Evolutionary conservation across 2,888 invertebrate species (phyloP), one percentile per base, ranked within the genome.

Genomic region (Chaetogeoica ovagalla): DNA sequence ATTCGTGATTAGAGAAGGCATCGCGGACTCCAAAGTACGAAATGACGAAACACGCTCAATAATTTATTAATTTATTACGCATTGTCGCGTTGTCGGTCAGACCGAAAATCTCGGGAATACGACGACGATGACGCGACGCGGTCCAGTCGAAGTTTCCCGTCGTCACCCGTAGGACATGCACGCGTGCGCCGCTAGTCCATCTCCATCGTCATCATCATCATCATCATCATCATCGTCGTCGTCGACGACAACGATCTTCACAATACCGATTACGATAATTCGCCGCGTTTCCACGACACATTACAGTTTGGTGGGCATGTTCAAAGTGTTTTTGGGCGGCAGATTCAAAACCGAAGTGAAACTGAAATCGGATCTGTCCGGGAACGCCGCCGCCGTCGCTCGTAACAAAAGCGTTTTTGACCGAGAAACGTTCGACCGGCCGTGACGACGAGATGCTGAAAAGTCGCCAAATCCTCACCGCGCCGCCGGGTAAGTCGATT

Each of bases 241-340:
- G 7, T n/a, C 37, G 7, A 37, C n/a, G 57, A 48, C 21, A 21
- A 48, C 21, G 21, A 30, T 30, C 30, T 4, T 2, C 30, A 4
- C 30, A 1, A 30, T 30, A 30, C 30, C 30, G 30, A 30, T 30
- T 4, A 30, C 30, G 30, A 30, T 30, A 30, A 30, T 30, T 30
- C 30, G 30, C 30, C 30, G 30, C 30, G 30, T 30, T 30, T 30
- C 30, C 30, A 8, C 7, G 60, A n/a, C 2, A 21, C 23, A 21
- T 39, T 6, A 13, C 23, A 21, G 23, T 55, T 55, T 55, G 15
- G 79, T 79, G 79, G 79, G 62, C 17, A 79, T 79, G 79, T 79
- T 55, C 63, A 79, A 71, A 1, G 79, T 70, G 79, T 79, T 70
- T 39, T 62, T 79, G 69, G 79, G 79, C 15, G 79, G 79, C 57